A percentile compares a stretch with the other conserved stretches of the same genome.
phyloP scores from a whole-genome alignment of 1,140 invertebrate genomes.

The Drosophila arizonae region DNA sequence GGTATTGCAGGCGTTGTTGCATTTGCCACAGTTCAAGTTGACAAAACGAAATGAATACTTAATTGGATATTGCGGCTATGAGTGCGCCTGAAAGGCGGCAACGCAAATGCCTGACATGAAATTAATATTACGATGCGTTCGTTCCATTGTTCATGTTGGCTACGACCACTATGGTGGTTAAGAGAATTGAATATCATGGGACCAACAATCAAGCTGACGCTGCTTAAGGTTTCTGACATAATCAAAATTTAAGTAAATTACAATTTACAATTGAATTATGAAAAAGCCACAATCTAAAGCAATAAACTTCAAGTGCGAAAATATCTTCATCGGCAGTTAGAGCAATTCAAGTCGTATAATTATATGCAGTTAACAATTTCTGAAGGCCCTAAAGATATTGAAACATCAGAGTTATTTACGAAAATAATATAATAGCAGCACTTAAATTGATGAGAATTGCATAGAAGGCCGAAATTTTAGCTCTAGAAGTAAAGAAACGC shows the following conservation, averaged over 20 bases:
- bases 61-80: slow-evolving; percentile 75
- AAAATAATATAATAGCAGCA: background rate
- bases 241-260: background rate
- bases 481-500: too few species aligned
- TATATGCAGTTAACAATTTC: too few species aligned
- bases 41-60: slow-evolving; percentile 77
- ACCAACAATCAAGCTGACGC: background rate
- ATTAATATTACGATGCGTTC: background rate
- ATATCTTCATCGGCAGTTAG: background rate
- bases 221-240: background rate
- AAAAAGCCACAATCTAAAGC: background rate
- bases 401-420: background rate
- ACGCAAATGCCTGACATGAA: slow-evolving; percentile 22
- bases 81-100: slow-evolving; percentile 55
- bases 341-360: too few species aligned
- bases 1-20: slow-evolving; percentile 30
- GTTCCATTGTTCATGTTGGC: background rate
- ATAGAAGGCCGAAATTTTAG: background rate
- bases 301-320: too few species aligned
- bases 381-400: too few species aligned
- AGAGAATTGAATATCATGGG: background rate
- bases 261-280: background rate
- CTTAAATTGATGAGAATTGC: background rate
- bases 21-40: slow-evolving; percentile 57
- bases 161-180: background rate